These are phyloP conservation scores for Rhyacophila evoluta DNA, from an alignment of 2,888 invertebrate species.

Conservation along the genomic window DNA sequence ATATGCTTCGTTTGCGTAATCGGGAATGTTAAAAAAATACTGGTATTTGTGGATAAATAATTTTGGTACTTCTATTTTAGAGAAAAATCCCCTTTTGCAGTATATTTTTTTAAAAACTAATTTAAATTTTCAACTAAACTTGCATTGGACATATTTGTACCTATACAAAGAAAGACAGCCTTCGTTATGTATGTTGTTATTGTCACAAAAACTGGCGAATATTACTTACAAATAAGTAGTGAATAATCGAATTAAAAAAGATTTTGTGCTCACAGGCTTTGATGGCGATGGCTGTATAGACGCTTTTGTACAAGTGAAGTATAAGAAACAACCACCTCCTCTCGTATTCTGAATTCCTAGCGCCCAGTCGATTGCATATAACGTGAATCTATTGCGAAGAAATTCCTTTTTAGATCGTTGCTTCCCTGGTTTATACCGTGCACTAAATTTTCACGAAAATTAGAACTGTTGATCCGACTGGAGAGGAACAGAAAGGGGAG, in stretches of 20 bases:
- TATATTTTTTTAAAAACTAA: not conserved
- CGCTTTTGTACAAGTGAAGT: not conserved
- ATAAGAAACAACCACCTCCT: not conserved
- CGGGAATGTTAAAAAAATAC: too few relatives aligned
- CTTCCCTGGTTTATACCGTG: constrained; percentile 69
- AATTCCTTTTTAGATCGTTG: constrained; percentile 72
- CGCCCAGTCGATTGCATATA: constrained; percentile 56
- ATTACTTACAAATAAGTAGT: too few relatives aligned
- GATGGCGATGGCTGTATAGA: too few relatives aligned
- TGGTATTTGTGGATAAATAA: too few relatives aligned
- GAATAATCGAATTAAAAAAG: too few relatives aligned
- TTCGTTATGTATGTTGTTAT: too few relatives aligned
- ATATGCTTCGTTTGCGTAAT: too few relatives aligned
- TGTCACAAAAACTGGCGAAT: too few relatives aligned
- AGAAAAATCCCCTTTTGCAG: not conserved
- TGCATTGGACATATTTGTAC: not conserved
- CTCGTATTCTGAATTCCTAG: constrained; percentile 50
- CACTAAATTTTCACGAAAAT: constrained; percentile 70
- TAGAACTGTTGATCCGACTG: constrained; percentile 56
- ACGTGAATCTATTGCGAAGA: constrained; percentile 69
- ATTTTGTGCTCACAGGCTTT: not conserved
- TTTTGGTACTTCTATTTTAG: too few relatives aligned
- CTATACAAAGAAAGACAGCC: too few relatives aligned
- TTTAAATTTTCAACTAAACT: not conserved
- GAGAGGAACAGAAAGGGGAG: constrained; percentile 11